Percentiles rank a stretch among this genome's conserved stretches.
These are phyloP conservation scores for Galago senegalensis DNA, from an alignment of 2,797 vertebrate genomes.

Conservation along the genomic window DNA sequence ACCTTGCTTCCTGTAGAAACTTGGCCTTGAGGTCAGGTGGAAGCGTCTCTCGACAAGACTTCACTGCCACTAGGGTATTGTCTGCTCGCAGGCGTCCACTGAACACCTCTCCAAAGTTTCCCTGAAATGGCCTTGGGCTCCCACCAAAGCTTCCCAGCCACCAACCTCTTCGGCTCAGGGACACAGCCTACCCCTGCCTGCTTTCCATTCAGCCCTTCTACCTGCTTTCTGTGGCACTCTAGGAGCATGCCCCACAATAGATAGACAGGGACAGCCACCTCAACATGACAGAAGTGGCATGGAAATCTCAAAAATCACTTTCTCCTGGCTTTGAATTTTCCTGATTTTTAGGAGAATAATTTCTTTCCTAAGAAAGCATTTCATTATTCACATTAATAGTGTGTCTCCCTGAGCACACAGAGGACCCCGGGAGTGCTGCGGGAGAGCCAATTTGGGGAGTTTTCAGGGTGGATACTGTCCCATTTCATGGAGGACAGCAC, in stretches of 20 bases:
- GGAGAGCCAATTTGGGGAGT: background rate
- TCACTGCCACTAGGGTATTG: conserved; percentile 95
- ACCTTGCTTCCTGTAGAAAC: conserved; percentile 99
- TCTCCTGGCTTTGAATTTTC: background rate
- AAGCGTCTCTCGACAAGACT: conserved; percentile 96
- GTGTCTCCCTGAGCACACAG: accelerated
- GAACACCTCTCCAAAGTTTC: conserved; percentile 98
- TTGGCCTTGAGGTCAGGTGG: conserved; percentile 95
- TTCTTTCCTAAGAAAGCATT: background rate
- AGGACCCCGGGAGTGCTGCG: background rate
- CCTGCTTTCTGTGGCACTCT: background rate
- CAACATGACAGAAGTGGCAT: background rate
- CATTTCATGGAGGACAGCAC: background rate
- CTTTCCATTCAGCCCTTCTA: accelerated
- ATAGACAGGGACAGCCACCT: background rate
- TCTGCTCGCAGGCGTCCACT: conserved; percentile 93
- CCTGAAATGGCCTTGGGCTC: conserved; percentile 88
- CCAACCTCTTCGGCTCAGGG: background rate
- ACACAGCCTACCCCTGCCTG: background rate
- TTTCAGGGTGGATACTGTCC: background rate
- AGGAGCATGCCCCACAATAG: background rate
- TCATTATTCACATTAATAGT: background rate
- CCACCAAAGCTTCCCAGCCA: background rate
- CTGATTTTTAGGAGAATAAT: background rate
- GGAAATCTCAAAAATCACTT: background rate